Evolutionary conservation across 2,888 invertebrate genomes (phyloP).

Genomic region (Ischnura elegans): DNA sequence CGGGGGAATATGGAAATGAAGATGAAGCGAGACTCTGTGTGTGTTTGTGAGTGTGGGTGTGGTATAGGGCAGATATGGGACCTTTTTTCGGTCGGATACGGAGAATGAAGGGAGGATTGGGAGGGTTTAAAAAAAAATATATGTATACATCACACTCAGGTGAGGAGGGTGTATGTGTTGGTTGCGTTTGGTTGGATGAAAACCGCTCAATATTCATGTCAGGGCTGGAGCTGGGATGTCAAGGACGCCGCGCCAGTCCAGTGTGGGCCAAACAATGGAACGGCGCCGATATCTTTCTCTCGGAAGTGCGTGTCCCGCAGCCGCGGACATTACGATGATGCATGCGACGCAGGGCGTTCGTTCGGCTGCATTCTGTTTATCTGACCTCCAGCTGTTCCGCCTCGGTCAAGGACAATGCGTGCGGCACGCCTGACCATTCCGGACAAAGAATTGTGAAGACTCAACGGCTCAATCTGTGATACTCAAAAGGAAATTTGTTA

Average conservation of each 20-base stretch:
- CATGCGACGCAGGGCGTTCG: not conserved
- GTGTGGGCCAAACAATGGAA: not conserved
- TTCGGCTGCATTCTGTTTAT: no score
- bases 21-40: not conserved
- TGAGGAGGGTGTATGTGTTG: not conserved
- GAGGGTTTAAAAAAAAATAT: not conserved
- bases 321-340: not conserved
- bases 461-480: not conserved
- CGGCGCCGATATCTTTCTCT: not conserved
- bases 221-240: not conserved
- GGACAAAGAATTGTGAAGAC: not conserved
- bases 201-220: not conserved
- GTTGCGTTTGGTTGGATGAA: not conserved
- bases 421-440: not conserved
- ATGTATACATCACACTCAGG: not conserved
- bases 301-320: not conserved
- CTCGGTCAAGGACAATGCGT: conserved; percentile 1
- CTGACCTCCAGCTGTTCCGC: not conserved
- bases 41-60: not conserved
- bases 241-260: not conserved
- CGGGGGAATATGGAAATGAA: conserved; percentile 23
- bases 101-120: not conserved
- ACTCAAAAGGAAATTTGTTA: not conserved
- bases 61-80: not conserved
- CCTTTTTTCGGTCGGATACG: not conserved